phyloP scores from a whole-genome alignment of 2,113 vertebrate genomes.

The Anser cygnoides region DNA sequence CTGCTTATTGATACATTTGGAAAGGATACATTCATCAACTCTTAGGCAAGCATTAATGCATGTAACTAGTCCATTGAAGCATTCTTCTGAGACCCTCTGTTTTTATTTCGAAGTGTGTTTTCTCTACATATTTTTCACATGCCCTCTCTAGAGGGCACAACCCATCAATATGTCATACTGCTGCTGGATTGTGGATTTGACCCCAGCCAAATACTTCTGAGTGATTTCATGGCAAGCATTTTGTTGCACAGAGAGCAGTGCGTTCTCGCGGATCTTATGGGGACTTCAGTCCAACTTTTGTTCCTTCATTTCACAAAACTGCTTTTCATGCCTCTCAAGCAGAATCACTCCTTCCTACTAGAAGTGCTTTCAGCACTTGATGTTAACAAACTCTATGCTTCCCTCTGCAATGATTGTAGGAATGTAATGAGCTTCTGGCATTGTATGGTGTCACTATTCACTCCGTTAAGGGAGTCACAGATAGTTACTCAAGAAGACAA shows the following conservation, averaged over 20 bases:
- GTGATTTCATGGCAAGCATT: background rate
- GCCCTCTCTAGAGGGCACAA: background rate
- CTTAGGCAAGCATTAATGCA: background rate
- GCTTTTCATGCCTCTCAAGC: conserved; percentile 11
- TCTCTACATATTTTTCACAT: background rate
- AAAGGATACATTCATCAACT: background rate
- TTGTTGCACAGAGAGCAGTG: background rate
- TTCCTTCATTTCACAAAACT: background rate
- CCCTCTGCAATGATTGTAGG: background rate
- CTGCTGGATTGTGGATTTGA: background rate
- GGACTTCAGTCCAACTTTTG: background rate
- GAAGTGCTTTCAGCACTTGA: background rate
- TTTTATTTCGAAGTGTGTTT: background rate
- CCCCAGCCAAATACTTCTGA: background rate
- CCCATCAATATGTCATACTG: background rate
- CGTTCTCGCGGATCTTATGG: background rate
- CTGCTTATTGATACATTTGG: background rate
- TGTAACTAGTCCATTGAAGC: background rate
- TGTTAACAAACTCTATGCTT: background rate
- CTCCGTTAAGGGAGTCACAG: background rate
- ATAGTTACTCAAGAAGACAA: background rate
- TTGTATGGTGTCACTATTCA: background rate
- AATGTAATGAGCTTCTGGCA: background rate
- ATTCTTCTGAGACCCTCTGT: background rate
- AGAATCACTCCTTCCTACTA: background rate